Evolutionary conservation across 2,113 vertebrate species (phyloP), one percentile per base, ranked within the genome.

Genomic region (Pavo muticus): DNA sequence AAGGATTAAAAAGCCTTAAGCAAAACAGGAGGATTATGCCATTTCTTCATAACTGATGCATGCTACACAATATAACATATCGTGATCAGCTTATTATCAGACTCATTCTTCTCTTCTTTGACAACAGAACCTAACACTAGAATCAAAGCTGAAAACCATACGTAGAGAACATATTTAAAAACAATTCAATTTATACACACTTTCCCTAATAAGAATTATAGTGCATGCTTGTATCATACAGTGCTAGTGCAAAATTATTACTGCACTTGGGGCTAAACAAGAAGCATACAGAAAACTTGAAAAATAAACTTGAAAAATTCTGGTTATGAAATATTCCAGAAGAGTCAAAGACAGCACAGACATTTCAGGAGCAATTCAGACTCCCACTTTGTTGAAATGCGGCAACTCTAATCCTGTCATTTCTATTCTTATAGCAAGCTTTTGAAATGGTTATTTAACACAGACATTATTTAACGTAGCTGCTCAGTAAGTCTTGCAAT

Each of bases 391-490:
- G 30, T 45, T 78, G 61, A 86, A 95, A 88, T 30, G 59, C 12
- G 94, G 57, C 42, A 91, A 76, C 39, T 81, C 35, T 81, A 32
- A 90, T 69, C 73, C 76, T 91, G 64, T 84, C 40, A 47, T 61
- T 84, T 78, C 73, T 90, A 64, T 74, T 80, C 39, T 81, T 82
- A 78, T 0, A 72, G n/a, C 16, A 88, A 61, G 69, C 47, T 93
- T 88, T 78, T 78, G 30, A 93, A 81, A 91, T 37, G 3, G 24
- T 90, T 92, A 90, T 86, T 94, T 91, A 81, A 93, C 60, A 75
- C 2, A 86, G 52, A 69, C 0, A 12, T 54, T 30, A 54, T 29
- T 54, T 54, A 54, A 30, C 15, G 76, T 52, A 93, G 54, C 52
- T 94, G 60, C 24, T 94, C 71, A 85, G n/a, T 17, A 84, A 72